phyloP scores from a whole-genome alignment of 1,140 invertebrate genomes.

The Dreissena polymorpha region DNA sequence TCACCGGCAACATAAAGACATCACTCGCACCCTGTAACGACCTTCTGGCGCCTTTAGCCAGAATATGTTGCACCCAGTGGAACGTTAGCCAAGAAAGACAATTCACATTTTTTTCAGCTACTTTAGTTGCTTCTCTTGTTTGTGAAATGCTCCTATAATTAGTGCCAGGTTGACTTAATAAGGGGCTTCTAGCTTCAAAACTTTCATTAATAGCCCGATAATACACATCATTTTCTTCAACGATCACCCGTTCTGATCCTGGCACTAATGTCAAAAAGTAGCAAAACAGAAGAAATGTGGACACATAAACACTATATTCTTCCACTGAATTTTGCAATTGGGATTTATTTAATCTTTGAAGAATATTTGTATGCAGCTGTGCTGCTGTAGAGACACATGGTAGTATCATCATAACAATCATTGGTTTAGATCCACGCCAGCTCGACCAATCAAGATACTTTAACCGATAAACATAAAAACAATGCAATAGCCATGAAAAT shows the following conservation, averaged over 20 bases:
- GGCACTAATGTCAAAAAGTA: conserved; percentile 73
- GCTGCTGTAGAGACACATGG: conserved; percentile 83
- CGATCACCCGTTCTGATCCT: conserved; percentile 52
- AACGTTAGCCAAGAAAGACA: conserved; percentile 89
- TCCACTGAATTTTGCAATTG: conserved; percentile 81
- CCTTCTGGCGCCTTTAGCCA: conserved; percentile 88
- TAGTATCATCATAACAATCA: conserved; percentile 85
- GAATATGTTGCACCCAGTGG: conserved; percentile 92
- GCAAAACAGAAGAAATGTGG: conserved; percentile 71
- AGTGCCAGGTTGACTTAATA: conserved; percentile 65
- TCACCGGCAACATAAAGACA: conserved; percentile 90
- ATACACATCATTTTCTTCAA: conserved; percentile 37
- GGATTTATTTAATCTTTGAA: conserved; percentile 58
- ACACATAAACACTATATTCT: conserved; percentile 69
- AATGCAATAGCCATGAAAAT: conserved; percentile 89
- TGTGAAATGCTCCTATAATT: conserved; percentile 83
- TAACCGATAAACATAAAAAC: conserved; percentile 86
- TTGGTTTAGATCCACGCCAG: conserved; percentile 86
- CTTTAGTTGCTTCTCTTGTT: conserved; percentile 87
- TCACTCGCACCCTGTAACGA: conserved; percentile 89
- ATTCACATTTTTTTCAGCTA: conserved; percentile 88
- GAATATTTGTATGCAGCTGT: conserved; percentile 72
- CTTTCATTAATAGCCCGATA: conserved; percentile 49
- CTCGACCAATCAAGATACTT: conserved; percentile 82
- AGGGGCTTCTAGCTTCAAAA: conserved; percentile 39